Conservation (phyloP, 2,888 invertebrate genomes). For the Polyploca ridens region DNA sequence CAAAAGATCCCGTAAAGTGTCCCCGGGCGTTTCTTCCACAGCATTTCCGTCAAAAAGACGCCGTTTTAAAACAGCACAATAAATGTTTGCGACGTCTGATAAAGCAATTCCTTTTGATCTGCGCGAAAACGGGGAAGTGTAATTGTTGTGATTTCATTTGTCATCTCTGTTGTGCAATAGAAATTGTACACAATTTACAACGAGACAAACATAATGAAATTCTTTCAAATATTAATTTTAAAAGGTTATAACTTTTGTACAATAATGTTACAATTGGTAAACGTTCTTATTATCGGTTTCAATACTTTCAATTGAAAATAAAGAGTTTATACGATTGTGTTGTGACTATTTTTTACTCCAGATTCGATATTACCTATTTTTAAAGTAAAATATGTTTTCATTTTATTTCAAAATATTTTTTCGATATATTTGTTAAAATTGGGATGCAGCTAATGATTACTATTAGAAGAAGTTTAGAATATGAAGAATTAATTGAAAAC, state of each 20-base stretch:
- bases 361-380: too few relatives aligned
- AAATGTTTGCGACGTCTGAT: constrained; percentile 32
- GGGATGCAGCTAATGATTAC: too few relatives aligned
- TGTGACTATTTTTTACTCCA: not conserved
- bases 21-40: constrained; percentile 26
- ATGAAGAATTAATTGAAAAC: too few relatives aligned
- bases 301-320: not conserved
- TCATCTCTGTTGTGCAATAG: constrained; percentile 36
- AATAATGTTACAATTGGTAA: constrained; percentile 4
- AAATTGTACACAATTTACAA: constrained; percentile 34
- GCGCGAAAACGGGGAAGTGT: constrained; percentile 35
- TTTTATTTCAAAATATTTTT: too few relatives aligned
- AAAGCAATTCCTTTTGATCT: constrained; percentile 46
- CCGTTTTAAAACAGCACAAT: constrained; percentile 43
- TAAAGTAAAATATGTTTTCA: too few relatives aligned
- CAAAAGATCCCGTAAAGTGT: constrained; percentile 27
- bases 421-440: too few relatives aligned
- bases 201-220: constrained; percentile 8
- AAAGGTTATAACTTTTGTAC: not conserved
- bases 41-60: constrained; percentile 35
- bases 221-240: constrained; percentile 12
- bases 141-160: constrained; percentile 52
- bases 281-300: not conserved
- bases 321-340: not conserved
- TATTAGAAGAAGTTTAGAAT: too few relatives aligned